Base-by-base conservation (phyloP, 2,888 invertebrate species). In the Reticulitermes lucifugus region DNA sequence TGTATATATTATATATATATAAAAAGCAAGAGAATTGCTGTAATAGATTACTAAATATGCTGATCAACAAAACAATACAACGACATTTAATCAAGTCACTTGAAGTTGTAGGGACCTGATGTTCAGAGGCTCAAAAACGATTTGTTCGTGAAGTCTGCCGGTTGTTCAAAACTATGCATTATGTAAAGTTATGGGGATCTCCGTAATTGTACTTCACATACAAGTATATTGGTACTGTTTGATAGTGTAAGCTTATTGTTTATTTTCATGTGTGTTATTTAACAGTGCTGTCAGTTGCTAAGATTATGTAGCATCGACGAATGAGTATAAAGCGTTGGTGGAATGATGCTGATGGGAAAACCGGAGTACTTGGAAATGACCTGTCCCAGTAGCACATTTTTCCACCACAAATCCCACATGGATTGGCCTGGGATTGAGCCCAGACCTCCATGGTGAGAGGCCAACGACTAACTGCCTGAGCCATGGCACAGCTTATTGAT, bases 1-100 rank as follows among this genome's bases (percentile, higher is more conserved):
- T 65, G 70, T 81, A 81, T 81, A 81, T 81, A 81, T 81, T 81
- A 81, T 81, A 81, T 65, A 80, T 79, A 80, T 55, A 70, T 25
- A 79, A 25, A 7, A 18, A 46, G 18, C 18, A 14, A 51, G 79
- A n/a, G 51, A 60, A 65, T 81, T 77, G 46, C 77, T 77, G 46
- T 46, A 46, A 22, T 43, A 77, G n/a, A 9, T n/a, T 7, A 65
- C 25, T 65, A 10, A 77, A 46, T 46, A 77, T 77, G 46, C 77
- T 22, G n/a, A 51, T 77, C 77, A 77, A 51, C 77, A 77, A 46
- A 77, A 41, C 81, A 81, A 81, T 81, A 81, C 81, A 81, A 70
- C 81, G 81, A 81, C 41, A 46, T 65, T 29, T 60, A 81, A n/a
- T 25, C 55, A 70, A 65, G 70, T 81, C 35, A 14, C 43, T 43